phyloP scores from a whole-genome alignment of 2,888 invertebrate species.

The Troides oblongomaculatus region DNA sequence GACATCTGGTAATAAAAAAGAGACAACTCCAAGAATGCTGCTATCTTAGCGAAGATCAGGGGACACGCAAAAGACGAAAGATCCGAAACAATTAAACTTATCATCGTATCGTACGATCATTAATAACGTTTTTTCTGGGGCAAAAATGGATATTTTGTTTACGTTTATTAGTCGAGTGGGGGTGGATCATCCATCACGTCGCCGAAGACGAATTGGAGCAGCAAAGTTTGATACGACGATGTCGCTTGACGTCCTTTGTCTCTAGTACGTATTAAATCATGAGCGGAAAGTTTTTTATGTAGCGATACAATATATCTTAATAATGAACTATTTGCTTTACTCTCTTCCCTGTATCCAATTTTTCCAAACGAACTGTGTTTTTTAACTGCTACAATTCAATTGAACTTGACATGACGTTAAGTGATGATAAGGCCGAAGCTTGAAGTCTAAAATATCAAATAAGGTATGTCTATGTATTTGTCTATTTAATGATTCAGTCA shows the following conservation, averaged over 20 bases:
- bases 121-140: slow-evolving; percentile 58
- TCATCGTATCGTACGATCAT: slow-evolving; percentile 59
- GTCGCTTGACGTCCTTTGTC: slow-evolving; percentile 28
- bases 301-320: slow-evolving; percentile 25
- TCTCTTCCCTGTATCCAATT: not conserved
- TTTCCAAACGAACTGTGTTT: not conserved
- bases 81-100: slow-evolving; percentile 70
- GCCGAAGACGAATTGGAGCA: slow-evolving; percentile 65
- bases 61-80: slow-evolving; percentile 44
- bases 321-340: slow-evolving; percentile 21
- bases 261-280: slow-evolving; percentile 26
- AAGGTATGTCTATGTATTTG: too few relatives aligned
- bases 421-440: not conserved
- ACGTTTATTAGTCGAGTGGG: slow-evolving; percentile 75
- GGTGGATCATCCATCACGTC: slow-evolving; percentile 69
- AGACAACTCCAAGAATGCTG: slow-evolving; percentile 39
- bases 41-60: slow-evolving; percentile 54
- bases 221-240: slow-evolving; percentile 26
- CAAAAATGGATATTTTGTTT: slow-evolving; percentile 74
- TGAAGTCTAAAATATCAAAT: too few relatives aligned
- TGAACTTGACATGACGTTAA: not conserved
- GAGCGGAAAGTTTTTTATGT: slow-evolving; percentile 22
- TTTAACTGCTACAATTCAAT: not conserved
- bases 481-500: too few relatives aligned
- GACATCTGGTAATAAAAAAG: slow-evolving; percentile 47